These are phyloP conservation scores for Taphrorychus bicolor DNA, from an alignment of 2,888 invertebrate species.

Conservation along the genomic window DNA sequence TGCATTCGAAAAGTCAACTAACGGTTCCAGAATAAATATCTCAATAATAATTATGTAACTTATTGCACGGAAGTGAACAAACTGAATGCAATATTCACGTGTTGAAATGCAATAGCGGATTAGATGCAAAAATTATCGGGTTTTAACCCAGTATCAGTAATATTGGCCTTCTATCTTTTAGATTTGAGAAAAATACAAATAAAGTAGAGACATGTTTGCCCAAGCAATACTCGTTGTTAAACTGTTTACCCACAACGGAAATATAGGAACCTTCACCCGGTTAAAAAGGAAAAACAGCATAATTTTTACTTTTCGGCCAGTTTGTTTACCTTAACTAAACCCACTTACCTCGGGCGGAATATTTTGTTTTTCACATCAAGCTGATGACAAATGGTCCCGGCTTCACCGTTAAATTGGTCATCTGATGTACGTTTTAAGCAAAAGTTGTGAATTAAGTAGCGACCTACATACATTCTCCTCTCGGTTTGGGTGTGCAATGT, in stretches of 20 bases:
- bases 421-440: conserved; percentile 26
- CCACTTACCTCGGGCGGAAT: background rate
- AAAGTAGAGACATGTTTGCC: too few relatives aligned
- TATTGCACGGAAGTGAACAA: background rate
- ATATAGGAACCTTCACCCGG: background rate
- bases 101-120: too few relatives aligned
- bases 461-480: conserved; percentile 21
- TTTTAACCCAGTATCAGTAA: too few relatives aligned
- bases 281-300: conserved; percentile 1
- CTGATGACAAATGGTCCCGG: conserved; percentile 25
- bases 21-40: background rate
- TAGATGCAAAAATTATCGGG: too few relatives aligned
- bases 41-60: background rate
- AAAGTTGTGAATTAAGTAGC: conserved; percentile 30
- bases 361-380: conserved; percentile 7
- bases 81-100: background rate
- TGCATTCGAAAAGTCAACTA: background rate
- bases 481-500: too few relatives aligned
- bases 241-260: background rate
- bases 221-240: too few relatives aligned
- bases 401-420: conserved; percentile 19
- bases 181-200: too few relatives aligned
- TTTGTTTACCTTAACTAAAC: background rate
- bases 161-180: too few relatives aligned
- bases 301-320: conserved; percentile 8